These are phyloP conservation scores for Periplaneta americana DNA, from an alignment of 1,140 invertebrate genomes.

Conservation along the genomic window DNA sequence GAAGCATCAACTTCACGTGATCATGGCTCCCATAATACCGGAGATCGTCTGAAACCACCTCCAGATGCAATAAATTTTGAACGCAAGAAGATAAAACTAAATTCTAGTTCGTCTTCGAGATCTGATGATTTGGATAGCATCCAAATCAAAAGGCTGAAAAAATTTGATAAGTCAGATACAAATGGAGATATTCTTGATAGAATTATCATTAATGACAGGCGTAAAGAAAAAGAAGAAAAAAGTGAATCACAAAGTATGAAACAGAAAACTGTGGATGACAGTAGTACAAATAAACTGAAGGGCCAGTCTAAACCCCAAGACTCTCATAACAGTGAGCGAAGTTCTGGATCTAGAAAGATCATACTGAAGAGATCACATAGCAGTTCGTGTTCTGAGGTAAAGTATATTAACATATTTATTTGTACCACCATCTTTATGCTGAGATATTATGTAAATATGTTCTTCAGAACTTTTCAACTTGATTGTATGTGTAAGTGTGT, in stretches of 20 bases:
- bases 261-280: background rate
- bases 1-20: background rate
- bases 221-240: background rate
- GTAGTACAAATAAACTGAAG: background rate
- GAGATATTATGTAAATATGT: too few species aligned
- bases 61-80: conserved; percentile 7
- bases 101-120: background rate
- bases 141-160: conserved; percentile 2
- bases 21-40: background rate
- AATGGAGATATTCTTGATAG: background rate
- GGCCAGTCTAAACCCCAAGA: background rate
- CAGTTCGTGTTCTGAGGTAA: background rate
- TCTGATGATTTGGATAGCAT: conserved; percentile 10
- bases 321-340: background rate
- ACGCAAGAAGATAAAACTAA: conserved; percentile 6
- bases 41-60: conserved; percentile 1
- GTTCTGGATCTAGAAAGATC: background rate
- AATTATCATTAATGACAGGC: background rate
- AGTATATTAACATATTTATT: too few species aligned
- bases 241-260: background rate
- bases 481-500: too few species aligned
- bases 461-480: too few species aligned
- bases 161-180: background rate
- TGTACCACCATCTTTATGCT: too few species aligned
- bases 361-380: background rate